These are phyloP conservation scores for Ricordea florida DNA, from an alignment of 92 coral and sea anemone species.

Conservation along the genomic window DNA sequence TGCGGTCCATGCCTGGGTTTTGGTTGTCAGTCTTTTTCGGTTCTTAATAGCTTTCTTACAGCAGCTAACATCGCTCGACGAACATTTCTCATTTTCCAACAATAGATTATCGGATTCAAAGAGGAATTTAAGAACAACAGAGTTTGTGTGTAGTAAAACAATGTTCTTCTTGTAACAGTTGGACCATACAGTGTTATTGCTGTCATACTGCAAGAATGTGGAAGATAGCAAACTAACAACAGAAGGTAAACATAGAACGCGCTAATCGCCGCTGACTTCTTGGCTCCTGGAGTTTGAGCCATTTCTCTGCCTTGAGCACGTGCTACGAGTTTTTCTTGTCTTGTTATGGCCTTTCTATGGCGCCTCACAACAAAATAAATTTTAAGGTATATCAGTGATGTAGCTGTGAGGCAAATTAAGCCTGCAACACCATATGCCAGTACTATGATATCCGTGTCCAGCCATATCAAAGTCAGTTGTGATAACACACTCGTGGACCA, in stretches of 20 bases:
- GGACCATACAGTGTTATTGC: not conserved
- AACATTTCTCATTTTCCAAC: no score
- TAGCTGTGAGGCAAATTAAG: not conserved
- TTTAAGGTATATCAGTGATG: not conserved
- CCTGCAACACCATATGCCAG: not conserved
- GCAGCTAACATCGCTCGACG: no score
- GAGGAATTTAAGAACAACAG: no score
- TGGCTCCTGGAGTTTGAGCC: not conserved
- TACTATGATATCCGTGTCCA: not conserved
- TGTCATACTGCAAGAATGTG: not conserved
- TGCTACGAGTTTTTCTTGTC: not conserved
- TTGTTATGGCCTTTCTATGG: not conserved
- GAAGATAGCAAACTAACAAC: not conserved
- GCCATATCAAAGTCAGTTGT: not conserved
- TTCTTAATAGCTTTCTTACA: no score
- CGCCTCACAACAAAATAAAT: not conserved
- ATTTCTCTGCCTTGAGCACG: not conserved
- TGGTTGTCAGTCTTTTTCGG: no score
- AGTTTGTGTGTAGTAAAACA: no score
- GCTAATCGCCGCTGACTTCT: not conserved
- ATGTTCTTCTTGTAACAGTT: no score
- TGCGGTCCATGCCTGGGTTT: no score
- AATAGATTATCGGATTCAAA: no score
- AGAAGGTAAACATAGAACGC: not conserved
- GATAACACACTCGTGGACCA: not conserved